phyloP scores from a whole-genome alignment of 2,888 invertebrate genomes.

The Ptychoptera albimana region DNA sequence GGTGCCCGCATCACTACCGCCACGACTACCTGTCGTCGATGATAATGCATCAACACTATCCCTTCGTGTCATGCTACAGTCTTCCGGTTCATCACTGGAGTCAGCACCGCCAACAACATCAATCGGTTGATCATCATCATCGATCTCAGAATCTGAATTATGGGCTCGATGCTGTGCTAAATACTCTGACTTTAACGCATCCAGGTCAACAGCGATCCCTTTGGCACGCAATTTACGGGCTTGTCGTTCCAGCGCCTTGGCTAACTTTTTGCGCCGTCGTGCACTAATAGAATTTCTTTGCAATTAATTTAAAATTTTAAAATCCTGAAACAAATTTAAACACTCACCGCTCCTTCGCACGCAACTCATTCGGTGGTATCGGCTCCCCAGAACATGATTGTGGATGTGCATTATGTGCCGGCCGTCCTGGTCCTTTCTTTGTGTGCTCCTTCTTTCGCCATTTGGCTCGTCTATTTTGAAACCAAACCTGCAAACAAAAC shows the following conservation, averaged over 20 bases:
- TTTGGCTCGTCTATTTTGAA: slow-evolving; percentile 97
- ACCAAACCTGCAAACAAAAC: slow-evolving; percentile 76
- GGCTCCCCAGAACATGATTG: slow-evolving; percentile 96
- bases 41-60: slow-evolving; percentile 9
- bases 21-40: slow-evolving; percentile 15
- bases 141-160: slow-evolving; percentile 43
- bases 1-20: slow-evolving; percentile 32
- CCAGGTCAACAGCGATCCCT: slow-evolving; percentile 76
- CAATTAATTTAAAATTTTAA: neutral
- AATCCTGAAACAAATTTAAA: slow-evolving; percentile 1
- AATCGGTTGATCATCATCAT: slow-evolving; percentile 58
- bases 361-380: slow-evolving; percentile 78
- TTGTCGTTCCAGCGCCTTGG: slow-evolving; percentile 82
- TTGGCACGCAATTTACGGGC: slow-evolving; percentile 83
- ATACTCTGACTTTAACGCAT: slow-evolving; percentile 72
- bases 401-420: slow-evolving; percentile 95
- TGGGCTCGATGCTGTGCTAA: slow-evolving; percentile 57
- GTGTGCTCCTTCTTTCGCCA: slow-evolving; percentile 99
- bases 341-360: slow-evolving; percentile 60
- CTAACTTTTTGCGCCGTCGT: slow-evolving; percentile 76
- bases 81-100: slow-evolving; percentile 55
- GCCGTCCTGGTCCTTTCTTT: slow-evolving; percentile 94
- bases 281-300: slow-evolving; percentile 36
- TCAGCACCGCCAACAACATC: slow-evolving; percentile 72
- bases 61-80: slow-evolving; percentile 36